Percentiles rank a stretch among this genome's conserved stretches.
Evolutionary conservation across 2,797 vertebrate genomes (phyloP).

Genomic region (Diplodus puntazzo): DNA sequence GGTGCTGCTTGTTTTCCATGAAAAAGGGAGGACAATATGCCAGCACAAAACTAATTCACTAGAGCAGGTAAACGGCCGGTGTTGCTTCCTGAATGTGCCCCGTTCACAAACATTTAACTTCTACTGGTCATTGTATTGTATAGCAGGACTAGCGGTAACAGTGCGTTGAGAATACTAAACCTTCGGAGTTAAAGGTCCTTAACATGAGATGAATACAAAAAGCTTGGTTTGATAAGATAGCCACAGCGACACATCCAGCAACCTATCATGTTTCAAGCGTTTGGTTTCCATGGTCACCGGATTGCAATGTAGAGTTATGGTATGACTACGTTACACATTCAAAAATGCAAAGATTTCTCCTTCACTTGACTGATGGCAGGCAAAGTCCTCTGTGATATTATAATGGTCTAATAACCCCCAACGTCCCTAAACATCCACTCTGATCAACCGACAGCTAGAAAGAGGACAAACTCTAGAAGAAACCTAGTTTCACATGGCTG

Average conservation of each 20-base stretch:
- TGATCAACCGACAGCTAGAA: slow-evolving; percentile 65
- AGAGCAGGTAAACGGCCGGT: slow-evolving; percentile 61
- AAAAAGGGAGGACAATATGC: slow-evolving; percentile 44
- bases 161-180: slow-evolving; percentile 68
- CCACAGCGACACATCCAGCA: slow-evolving; percentile 70
- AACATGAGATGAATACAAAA: slow-evolving; percentile 80
- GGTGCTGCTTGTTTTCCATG: slow-evolving; percentile 56
- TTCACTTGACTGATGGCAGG: slow-evolving; percentile 64
- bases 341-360: slow-evolving; percentile 61
- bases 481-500: slow-evolving; percentile 69
- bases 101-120: slow-evolving; percentile 59
- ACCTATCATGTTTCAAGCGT: slow-evolving; percentile 72
- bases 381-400: slow-evolving; percentile 58
- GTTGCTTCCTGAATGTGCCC: slow-evolving; percentile 61
- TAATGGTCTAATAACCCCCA: slow-evolving; percentile 46
- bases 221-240: slow-evolving; percentile 72
- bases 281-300: slow-evolving; percentile 75
- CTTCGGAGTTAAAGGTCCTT: slow-evolving; percentile 74
- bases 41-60: slow-evolving; percentile 68
- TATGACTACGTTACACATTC: slow-evolving; percentile 72
- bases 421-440: slow-evolving; percentile 64
- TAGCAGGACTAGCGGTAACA: slow-evolving; percentile 72
- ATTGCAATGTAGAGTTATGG: slow-evolving; percentile 61
- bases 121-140: slow-evolving; percentile 60
- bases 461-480: slow-evolving; percentile 61